Conservation (phyloP, 2,797 vertebrate species). For the Chaunax sp. region DNA sequence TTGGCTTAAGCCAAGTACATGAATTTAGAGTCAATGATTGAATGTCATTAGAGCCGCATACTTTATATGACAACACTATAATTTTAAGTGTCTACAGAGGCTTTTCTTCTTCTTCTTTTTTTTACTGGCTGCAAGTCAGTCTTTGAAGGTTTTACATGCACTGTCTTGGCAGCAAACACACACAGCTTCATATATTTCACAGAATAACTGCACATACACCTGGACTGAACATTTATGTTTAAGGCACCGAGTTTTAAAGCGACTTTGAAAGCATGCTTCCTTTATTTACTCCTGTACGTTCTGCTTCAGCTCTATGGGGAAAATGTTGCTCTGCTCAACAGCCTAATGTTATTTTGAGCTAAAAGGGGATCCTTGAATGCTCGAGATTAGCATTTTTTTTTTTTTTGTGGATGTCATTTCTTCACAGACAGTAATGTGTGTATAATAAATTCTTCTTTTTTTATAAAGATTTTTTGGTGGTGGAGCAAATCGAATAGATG, state of each 20-base stretch:
- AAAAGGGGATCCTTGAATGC: constrained; percentile 5
- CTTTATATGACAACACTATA: constrained; percentile 38
- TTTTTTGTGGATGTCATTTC: too few species aligned
- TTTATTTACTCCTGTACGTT: constrained; percentile 14
- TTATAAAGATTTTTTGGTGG: too few species aligned
- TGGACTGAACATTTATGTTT: too few species aligned
- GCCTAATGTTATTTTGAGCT: constrained; percentile 3
- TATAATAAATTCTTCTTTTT: too few species aligned
- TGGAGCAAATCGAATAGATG: too few species aligned
- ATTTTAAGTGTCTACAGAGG: constrained; percentile 57
- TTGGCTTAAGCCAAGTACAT: too few species aligned
- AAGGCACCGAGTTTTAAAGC: too few species aligned
- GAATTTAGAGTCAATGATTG: constrained; percentile 49
- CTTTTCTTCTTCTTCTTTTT: constrained; percentile 35
- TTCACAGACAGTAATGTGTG: too few species aligned
- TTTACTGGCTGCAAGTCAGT: constrained; percentile 54
- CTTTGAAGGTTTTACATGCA: constrained; percentile 41
- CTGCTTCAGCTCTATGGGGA: too few species aligned
- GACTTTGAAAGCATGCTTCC: neutral
- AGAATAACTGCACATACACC: neutral
- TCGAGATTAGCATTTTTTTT: constrained; percentile 1
- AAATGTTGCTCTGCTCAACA: constrained; percentile 7
- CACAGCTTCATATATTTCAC: constrained; percentile 12
- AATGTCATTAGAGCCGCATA: constrained; percentile 55
- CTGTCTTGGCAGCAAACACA: constrained; percentile 39